Evolutionary conservation across 2,113 vertebrate genomes (phyloP), one percentile per base, ranked within the genome.

Genomic region (Damaliscus lunatus): DNA sequence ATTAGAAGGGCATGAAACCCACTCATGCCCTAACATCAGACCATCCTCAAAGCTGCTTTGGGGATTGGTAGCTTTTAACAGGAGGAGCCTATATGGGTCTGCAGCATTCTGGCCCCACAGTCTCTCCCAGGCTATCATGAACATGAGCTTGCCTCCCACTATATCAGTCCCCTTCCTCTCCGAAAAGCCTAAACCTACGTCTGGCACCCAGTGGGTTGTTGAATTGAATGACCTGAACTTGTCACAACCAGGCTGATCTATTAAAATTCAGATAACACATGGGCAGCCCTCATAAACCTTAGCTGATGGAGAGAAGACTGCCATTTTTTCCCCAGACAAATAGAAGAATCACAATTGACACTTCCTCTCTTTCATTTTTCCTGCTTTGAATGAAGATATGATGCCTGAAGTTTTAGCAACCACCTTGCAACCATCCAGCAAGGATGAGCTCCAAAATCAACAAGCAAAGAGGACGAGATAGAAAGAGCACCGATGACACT

Each of bases 381-480:
- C 36, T 71, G 5, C 16, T 52, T 62, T 84, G 25, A 80, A 80
- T 25, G 19, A 14, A 15, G 77, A 86, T 43, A 17, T 14, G 62
- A 55, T 21, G 2, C 27, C 53, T 31, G 27, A 77, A 29, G 40
- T 0, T 29, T 46, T 19, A 71, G 52, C 50, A 81, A 48, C 88
- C 46, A 90, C 33, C 71, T 84, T 97, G 50, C 23, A 57, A 88
- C 29, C 48, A 64, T 21, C n/a, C 50, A 78, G 31, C 3, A 50
- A 52, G 33, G 23, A 33, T 16, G 83, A 85, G n/a, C 27, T 64
- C 13, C 5, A 40, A 88, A 86, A 21, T 4, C 67, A 27, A 6
- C 1, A 25, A 4, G 14, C 40, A n/a, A 59, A 29, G 64, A 53
- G 48, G 29, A 50, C 0, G 1, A 31, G 40, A 2, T 6, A 29